Base-by-base conservation (phyloP, 2,888 invertebrate genomes). In the Bombyx huttoni region DNA sequence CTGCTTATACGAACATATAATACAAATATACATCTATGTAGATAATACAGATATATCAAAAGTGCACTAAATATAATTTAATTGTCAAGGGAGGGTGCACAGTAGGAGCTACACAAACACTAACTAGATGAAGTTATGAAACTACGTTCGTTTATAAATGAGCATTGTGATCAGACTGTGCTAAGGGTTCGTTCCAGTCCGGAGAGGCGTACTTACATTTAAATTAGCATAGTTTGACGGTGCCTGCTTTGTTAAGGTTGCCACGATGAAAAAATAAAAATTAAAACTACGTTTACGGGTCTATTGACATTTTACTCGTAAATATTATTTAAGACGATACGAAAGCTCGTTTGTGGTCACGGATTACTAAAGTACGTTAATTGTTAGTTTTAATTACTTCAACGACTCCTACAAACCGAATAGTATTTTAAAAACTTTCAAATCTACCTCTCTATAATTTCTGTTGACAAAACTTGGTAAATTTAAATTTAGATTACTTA, bases 201-300 rank as follows among this genome's bases (percentile, higher is more conserved):
- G 57, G 51, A 60, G 52, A 53, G 64, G 64, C 68, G 67, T 67
- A 66, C 65, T 65, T 74, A 65, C 65, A 73, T 72, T 40, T 68
- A 73, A 74, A 81, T 81, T 81, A 81, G 77, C 76, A 79, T 79
- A 77, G 78, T 78, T 77, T 75, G 73, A 76, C 69, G 62, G 64
- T 63, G 61, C 68, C 63, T 48, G 47, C 33, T 33, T 40, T 7
- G 12, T 10, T 40, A 40, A 7, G 40, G 40, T 40, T 40, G 40
- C 5, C 5, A 24, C 24, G 5, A 24, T 24, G 12, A 40, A 40
- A 40, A 6, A 6, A 6, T 40, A 6, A 40, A 6, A 40, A 24
- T 24, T 24, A 40, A 40, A 40, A 40, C 7, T 8, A 12, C 7
- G 2, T 24, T 24, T 24, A 24, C 5, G 24, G 24, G 2, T 24